Percentiles rank a stretch among this genome's conserved stretches.
Evolutionary conservation across 2,888 invertebrate species (phyloP).

Genomic region (Lepidochitona cinerea): DNA sequence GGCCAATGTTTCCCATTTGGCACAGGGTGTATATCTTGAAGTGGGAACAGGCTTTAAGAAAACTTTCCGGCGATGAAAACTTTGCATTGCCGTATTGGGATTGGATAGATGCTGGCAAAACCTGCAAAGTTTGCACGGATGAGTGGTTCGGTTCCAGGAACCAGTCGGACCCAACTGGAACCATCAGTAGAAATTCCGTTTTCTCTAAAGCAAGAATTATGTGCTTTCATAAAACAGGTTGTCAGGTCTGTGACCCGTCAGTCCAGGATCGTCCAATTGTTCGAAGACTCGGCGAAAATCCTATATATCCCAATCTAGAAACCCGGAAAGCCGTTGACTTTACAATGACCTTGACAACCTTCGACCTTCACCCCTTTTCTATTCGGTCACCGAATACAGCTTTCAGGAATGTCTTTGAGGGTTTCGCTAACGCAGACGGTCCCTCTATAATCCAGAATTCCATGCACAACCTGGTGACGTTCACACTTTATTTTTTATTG

Average conservation of each 20-base stretch:
- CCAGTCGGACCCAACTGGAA: neutral
- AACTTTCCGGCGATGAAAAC: neutral
- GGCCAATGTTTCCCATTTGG: neutral
- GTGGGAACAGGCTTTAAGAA: neutral
- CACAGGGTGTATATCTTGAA: neutral
- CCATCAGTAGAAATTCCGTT: neutral
- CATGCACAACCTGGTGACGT: neutral
- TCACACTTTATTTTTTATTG: too few relatives aligned
- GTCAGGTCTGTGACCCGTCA: constrained; percentile 3
- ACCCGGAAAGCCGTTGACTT: neutral
- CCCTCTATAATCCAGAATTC: neutral
- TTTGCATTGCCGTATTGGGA: constrained; percentile 22
- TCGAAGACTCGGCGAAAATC: neutral
- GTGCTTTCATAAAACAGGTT: neutral
- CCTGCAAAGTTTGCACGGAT: constrained; percentile 6
- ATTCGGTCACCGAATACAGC: neutral
- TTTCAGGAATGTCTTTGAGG: neutral
- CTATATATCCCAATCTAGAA: neutral
- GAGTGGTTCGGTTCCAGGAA: neutral
- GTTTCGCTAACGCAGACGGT: neutral
- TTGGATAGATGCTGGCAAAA: constrained; percentile 12
- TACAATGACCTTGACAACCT: neutral
- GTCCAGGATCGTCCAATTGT: neutral
- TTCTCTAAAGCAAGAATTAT: neutral
- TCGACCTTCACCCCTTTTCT: neutral